These are phyloP conservation scores for Suricata suricatta DNA, from an alignment of 2,113 vertebrate genomes.

Conservation along the genomic window DNA sequence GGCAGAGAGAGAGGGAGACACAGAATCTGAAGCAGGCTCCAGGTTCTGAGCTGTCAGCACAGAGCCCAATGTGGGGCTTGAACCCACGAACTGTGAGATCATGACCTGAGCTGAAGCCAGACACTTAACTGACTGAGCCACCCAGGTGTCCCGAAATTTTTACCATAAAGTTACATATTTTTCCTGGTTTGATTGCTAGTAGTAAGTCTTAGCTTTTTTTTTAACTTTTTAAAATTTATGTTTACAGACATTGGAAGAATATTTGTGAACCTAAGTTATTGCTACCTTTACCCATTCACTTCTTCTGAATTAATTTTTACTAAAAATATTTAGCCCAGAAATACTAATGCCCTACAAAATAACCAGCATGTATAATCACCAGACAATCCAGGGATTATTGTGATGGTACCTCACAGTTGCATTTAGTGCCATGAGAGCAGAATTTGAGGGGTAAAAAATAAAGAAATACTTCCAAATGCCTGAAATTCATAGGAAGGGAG, in stretches of 20 bases:
- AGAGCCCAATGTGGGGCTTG: no score
- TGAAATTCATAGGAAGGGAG: neutral
- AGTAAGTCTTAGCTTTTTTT: neutral
- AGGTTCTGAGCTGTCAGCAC: no score
- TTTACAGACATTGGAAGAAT: neutral
- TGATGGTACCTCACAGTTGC: neutral
- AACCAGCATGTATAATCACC: neutral
- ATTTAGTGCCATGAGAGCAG: neutral
- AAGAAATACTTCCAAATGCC: neutral
- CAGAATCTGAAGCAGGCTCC: no score
- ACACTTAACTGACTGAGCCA: no score
- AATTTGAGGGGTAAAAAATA: neutral
- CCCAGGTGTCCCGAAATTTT: neutral
- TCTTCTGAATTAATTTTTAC: neutral
- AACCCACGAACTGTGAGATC: no score
- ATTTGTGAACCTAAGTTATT: neutral
- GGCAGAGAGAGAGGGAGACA: no score
- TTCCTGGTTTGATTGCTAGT: neutral
- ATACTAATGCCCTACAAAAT: neutral
- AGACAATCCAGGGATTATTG: neutral
- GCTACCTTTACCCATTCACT: neutral
- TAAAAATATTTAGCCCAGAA: neutral
- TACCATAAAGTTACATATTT: neutral
- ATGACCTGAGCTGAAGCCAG: no score
- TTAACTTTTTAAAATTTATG: neutral